Percentiles rank a stretch among this genome's conserved stretches.
phyloP scores from a whole-genome alignment of 2,888 invertebrate genomes.

The Cerceris rybyensis region DNA sequence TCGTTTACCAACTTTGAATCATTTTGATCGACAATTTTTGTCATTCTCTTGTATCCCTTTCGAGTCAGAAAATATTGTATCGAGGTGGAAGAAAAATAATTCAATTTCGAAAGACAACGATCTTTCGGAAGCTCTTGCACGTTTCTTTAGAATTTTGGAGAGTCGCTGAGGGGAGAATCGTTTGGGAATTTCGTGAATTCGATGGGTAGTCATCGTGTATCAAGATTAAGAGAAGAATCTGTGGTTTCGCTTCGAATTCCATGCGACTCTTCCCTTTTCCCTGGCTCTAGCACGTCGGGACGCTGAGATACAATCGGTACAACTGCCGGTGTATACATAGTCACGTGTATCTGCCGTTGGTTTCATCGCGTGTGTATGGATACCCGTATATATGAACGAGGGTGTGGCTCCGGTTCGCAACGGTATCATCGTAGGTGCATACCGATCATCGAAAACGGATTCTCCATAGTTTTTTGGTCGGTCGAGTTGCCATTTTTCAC shows the following conservation, averaged over 20 bases:
- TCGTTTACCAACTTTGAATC: no score
- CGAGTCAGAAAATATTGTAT: no score
- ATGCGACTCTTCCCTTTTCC: conserved; percentile 55
- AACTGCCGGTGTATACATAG: conserved; percentile 53
- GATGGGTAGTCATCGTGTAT: not conserved
- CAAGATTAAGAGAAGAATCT: conserved; percentile 45
- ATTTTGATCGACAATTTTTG: no score
- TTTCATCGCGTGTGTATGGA: conserved; percentile 56
- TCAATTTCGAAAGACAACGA: no score
- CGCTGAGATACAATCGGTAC: conserved; percentile 65
- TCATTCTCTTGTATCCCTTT: no score
- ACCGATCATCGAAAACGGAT: conserved; percentile 72
- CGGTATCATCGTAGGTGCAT: conserved; percentile 78
- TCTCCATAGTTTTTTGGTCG: conserved; percentile 30
- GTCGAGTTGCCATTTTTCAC: not conserved
- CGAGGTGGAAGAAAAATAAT: no score
- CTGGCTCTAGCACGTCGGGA: conserved; percentile 43
- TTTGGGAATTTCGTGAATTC: not conserved
- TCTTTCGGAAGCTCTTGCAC: no score
- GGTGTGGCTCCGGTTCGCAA: conserved; percentile 75
- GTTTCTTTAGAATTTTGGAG: no score
- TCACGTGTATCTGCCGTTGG: conserved; percentile 63
- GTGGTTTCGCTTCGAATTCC: conserved; percentile 58
- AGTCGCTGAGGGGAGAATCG: no score
- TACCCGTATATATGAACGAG: conserved; percentile 55